Evolutionary conservation across 2,797 vertebrate genomes (phyloP).

Genomic region (Peromyscus melanophrys): DNA sequence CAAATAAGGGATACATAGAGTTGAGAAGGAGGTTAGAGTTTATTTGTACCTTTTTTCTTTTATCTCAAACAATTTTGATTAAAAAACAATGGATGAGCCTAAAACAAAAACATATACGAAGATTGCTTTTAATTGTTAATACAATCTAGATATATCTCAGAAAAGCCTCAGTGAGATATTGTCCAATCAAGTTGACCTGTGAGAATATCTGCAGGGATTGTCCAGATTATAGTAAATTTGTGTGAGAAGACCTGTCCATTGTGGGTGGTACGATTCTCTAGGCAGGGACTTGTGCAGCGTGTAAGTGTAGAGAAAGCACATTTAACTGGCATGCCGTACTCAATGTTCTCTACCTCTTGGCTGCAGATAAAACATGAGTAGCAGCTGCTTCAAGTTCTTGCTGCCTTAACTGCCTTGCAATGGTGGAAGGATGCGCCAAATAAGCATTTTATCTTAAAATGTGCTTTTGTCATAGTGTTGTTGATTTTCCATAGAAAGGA

Average conservation of each 20-base stretch:
- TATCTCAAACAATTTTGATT: slow-evolving; percentile 35
- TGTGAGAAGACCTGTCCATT: background rate
- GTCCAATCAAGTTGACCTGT: background rate
- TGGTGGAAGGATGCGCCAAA: background rate
- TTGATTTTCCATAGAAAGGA: no score
- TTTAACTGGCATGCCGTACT: no score
- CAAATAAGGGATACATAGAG: background rate
- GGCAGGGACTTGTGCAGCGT: no score
- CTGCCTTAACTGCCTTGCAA: background rate
- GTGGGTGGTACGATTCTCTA: background rate
- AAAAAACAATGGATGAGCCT: slow-evolving; percentile 2
- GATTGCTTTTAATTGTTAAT: background rate
- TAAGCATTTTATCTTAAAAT: background rate
- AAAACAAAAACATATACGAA: background rate
- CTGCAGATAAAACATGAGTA: background rate
- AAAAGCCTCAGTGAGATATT: background rate
- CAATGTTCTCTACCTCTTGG: background rate
- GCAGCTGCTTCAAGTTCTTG: background rate
- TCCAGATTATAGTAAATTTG: no score
- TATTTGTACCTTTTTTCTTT: slow-evolving; percentile 21
- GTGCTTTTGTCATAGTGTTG: background rate
- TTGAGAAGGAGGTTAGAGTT: background rate
- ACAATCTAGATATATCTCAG: background rate
- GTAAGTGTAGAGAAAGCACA: background rate
- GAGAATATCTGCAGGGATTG: background rate